Evolutionary conservation across 1,140 invertebrate species (phyloP), one percentile per base, ranked within the genome.

Genomic region (Eumaeus atala): DNA sequence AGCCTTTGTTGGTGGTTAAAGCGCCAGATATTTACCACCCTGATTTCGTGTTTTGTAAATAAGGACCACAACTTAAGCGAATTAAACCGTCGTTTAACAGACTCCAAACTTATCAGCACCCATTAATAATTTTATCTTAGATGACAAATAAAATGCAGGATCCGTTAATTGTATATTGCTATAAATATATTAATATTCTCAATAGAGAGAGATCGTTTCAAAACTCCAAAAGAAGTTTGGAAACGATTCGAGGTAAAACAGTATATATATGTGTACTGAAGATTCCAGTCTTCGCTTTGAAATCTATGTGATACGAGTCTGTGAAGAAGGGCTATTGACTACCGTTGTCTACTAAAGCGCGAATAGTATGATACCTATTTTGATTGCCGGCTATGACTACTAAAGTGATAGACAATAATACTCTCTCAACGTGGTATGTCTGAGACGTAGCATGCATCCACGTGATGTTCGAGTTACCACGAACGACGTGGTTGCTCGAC

Each of bases 81-180:
- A 70, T 64, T 44, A 28, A 48, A 7, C 56, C 56, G 4, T 64
- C 53, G n/a, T 52, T 50, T 52, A 70, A 48, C 9, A 70, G 52
- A 5, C 64, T 60, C 67, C 67, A 70, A 70, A 70, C 44, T 38
- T 51, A 54, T 71, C 60, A 9, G 68, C 62, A 3, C 65, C 68
- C 17, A 67, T 62, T 28, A 66, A 55, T 36, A 71, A 52, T 40
- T 67, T 65, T 10, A 71, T 60, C 10, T 55, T 36, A 12, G 47
- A 50, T 0, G 59, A 37, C 5, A 28, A 35, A 36, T 51, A 47
- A 52, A 58, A 70, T 0, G 48, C 14, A 5, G 68, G 62, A 56
- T 71, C 68, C 3, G 64, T 62, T 1, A 70, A 18, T 3, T 4
- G 5, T 16, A 56, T 33, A 17, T 56, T 10, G 4, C 42, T 5